Conservation (phyloP, 2,797 vertebrate genomes). For the Sarcoramphus papa region DNA sequence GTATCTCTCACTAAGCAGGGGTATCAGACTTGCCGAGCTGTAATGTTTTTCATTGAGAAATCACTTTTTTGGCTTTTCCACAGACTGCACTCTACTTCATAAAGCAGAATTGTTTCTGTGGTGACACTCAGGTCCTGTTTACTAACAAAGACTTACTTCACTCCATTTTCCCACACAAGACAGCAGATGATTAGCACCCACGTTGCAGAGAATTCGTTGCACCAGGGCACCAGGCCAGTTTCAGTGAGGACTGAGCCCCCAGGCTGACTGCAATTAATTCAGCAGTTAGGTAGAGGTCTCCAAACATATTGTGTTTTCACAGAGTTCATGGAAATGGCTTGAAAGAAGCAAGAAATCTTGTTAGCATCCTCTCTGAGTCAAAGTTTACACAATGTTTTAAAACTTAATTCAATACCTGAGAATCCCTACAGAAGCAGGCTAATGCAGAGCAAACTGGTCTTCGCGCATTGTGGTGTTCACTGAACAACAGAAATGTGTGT, state of each 20-base stretch:
- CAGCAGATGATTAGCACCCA: not conserved
- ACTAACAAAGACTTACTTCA: not conserved
- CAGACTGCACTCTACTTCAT: not conserved
- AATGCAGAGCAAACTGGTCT: not conserved
- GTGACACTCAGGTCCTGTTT: not conserved
- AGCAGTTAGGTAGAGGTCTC: not conserved
- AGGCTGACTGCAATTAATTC: not conserved
- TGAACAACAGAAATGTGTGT: not conserved
- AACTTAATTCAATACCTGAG: not conserved
- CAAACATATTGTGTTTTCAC: not conserved
- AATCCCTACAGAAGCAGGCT: not conserved
- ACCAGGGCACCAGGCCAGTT: not conserved
- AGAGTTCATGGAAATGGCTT: not conserved
- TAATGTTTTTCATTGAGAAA: not conserved
- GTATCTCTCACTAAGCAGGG: not conserved
- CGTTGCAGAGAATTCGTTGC: not conserved
- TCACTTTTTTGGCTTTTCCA: not conserved
- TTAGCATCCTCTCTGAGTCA: not conserved
- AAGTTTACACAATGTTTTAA: not conserved
- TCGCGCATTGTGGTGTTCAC: not conserved
- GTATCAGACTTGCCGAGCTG: not conserved
- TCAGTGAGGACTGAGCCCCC: not conserved
- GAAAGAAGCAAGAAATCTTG: not conserved
- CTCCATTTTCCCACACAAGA: not conserved
- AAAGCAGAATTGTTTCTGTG: not conserved